Percentiles rank a stretch among this genome's conserved stretches.
Conservation (phyloP, 2,113 vertebrate genomes). For the Bufo bufo region DNA sequence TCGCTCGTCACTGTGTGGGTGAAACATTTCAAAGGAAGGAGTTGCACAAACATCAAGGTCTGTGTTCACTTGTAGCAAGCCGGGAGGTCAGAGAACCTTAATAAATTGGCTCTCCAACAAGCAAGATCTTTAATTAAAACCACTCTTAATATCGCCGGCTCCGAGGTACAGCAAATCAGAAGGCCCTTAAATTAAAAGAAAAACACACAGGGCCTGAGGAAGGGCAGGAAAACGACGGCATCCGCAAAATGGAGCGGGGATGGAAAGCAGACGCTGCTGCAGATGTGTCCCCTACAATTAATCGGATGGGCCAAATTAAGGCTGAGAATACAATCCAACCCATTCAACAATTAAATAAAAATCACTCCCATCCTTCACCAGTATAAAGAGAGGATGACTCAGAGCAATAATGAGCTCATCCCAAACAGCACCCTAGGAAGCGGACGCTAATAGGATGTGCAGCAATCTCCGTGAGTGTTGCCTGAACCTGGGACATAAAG, state of each 20-base stretch:
- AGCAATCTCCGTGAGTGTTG: constrained; percentile 58
- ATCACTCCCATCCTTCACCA: not conserved
- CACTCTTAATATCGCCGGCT: constrained; percentile 10
- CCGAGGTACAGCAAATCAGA: not conserved
- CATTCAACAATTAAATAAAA: constrained; percentile 24
- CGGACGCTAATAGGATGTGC: constrained; percentile 57
- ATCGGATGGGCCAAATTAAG: constrained; percentile 36
- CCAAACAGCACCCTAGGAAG: constrained; percentile 62
- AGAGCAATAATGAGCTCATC: constrained; percentile 65
- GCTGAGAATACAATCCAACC: not conserved
- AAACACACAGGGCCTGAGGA: constrained; percentile 61
- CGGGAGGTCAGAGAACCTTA: constrained; percentile 26
- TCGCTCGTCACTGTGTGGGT: constrained; percentile 19
- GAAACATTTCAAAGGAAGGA: constrained; percentile 24
- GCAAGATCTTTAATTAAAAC: constrained; percentile 54
- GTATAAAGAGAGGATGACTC: constrained; percentile 61
- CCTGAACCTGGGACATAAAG: constrained; percentile 58
- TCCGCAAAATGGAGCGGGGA: constrained; percentile 6
- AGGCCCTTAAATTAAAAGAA: constrained; percentile 46
- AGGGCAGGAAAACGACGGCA: constrained; percentile 50
- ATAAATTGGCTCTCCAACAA: constrained; percentile 49
- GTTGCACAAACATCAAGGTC: constrained; percentile 35
- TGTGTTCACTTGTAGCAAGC: constrained; percentile 22
- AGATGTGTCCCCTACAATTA: constrained; percentile 41
- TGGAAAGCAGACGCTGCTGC: constrained; percentile 28